A percentile compares a stretch with the other conserved stretches of the same genome.
phyloP scores from a whole-genome alignment of 53 echinoderm and acorn worm species.

The Actinopyga echinites region DNA sequence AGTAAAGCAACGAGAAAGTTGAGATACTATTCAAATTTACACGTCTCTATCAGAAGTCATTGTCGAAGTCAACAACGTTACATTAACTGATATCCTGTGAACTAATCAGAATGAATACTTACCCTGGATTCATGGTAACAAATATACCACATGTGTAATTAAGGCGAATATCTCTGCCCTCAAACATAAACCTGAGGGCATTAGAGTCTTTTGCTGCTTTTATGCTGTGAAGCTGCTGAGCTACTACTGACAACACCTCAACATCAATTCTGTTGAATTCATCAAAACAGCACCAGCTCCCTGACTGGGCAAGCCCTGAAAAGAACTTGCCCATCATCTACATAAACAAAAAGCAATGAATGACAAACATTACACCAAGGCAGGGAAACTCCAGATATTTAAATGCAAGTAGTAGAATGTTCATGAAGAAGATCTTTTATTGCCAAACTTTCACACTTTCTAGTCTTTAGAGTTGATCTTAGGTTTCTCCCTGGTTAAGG shows the following conservation, averaged over 20 bases:
- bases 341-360: neutral
- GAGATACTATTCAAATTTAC: too few relatives aligned
- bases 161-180: conserved; percentile 89
- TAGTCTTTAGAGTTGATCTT: too few relatives aligned
- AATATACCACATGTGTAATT: conserved; percentile 94
- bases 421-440: neutral
- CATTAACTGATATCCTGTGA: too few relatives aligned
- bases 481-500: too few relatives aligned
- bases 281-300: conserved; percentile 99
- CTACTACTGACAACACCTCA: conserved; percentile 94
- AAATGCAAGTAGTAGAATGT: neutral
- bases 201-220: conserved; percentile 96
- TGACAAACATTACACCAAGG: neutral
- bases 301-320: conserved; percentile 94
- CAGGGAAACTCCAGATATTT: neutral
- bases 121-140: conserved; percentile 99
- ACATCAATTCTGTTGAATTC: conserved; percentile 99
- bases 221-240: conserved; percentile 99
- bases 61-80: too few relatives aligned
- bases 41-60: too few relatives aligned
- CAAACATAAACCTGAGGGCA: conserved; percentile 99
- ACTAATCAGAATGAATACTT: conserved; percentile 5
- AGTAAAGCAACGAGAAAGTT: too few relatives aligned
- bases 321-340: conserved; percentile 99
- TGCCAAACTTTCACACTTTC: too few relatives aligned